Percentiles rank a stretch among this genome's conserved stretches.
phyloP scores from a whole-genome alignment of 2,797 vertebrate genomes.

The Squalus acanthias region DNA sequence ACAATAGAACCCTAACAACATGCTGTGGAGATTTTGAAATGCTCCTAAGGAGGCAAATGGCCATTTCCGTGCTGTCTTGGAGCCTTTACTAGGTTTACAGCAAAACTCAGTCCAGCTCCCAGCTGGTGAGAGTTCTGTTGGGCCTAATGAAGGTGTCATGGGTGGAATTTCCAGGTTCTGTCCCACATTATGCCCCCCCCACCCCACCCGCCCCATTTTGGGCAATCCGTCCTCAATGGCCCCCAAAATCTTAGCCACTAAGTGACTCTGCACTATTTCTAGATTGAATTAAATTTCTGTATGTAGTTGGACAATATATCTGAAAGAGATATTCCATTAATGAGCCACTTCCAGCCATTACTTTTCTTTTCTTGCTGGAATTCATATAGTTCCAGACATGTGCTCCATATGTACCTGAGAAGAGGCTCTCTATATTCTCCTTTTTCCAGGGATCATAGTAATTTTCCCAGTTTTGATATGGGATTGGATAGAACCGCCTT shows the following conservation, averaged over 20 bases:
- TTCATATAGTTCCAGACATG: constrained; percentile 14
- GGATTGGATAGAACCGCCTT: not conserved
- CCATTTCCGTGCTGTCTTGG: too few species aligned
- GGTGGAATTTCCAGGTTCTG: not conserved
- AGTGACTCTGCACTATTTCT: not conserved
- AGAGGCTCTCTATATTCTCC: not conserved
- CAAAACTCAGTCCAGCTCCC: not conserved
- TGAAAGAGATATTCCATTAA: not conserved
- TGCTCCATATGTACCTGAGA: not conserved
- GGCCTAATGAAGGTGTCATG: not conserved
- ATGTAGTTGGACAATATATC: not conserved
- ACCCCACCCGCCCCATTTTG: too few species aligned
- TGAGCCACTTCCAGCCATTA: not conserved
- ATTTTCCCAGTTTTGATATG: not conserved
- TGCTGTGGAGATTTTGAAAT: too few species aligned
- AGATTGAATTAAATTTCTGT: not conserved
- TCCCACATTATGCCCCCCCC: not conserved
- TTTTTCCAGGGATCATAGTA: not conserved
- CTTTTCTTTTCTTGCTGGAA: not conserved
- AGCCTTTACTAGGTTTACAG: not conserved
- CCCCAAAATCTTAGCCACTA: not conserved
- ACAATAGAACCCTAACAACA: too few species aligned
- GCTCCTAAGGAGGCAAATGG: too few species aligned
- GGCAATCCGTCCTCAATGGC: not conserved
- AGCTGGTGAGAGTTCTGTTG: not conserved